Evolutionary conservation across 2,888 invertebrate genomes (phyloP).

Genomic region (Hyppa rectilinea): DNA sequence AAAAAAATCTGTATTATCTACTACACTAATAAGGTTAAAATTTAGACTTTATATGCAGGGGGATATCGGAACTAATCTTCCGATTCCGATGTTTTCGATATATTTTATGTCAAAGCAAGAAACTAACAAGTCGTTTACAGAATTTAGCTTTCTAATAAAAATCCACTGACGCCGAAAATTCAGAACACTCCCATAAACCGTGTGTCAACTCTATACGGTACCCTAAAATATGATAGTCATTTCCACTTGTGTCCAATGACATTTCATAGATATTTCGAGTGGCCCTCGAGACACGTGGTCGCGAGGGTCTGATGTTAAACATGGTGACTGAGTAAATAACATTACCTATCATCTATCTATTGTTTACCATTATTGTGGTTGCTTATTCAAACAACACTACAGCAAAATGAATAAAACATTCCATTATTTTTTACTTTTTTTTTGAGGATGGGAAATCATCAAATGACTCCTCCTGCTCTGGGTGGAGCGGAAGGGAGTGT

Average conservation of each 20-base stretch:
- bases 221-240: slow-evolving; percentile 39
- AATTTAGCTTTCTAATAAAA: too few relatives aligned
- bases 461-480: too few relatives aligned
- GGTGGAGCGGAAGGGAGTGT: too few relatives aligned
- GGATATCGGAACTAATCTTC: too few relatives aligned
- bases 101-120: too few relatives aligned
- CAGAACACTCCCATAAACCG: too few relatives aligned
- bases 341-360: slow-evolving; percentile 29
- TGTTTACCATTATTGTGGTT: slow-evolving; percentile 21
- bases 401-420: slow-evolving; percentile 13
- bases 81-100: too few relatives aligned
- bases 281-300: slow-evolving; percentile 56
- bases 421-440: slow-evolving; percentile 13
- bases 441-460: too few relatives aligned
- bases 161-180: background rate
- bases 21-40: too few relatives aligned
- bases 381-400: slow-evolving; percentile 35
- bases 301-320: slow-evolving; percentile 25
- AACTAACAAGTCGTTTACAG: too few relatives aligned
- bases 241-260: slow-evolving; percentile 45
- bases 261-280: slow-evolving; percentile 49
- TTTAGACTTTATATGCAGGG: too few relatives aligned
- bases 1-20: too few relatives aligned
- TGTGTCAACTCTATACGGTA: background rate
- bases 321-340: slow-evolving; percentile 26